phyloP scores from a whole-genome alignment of 2,113 vertebrate genomes.

The Plecturocebus donacophilus region DNA sequence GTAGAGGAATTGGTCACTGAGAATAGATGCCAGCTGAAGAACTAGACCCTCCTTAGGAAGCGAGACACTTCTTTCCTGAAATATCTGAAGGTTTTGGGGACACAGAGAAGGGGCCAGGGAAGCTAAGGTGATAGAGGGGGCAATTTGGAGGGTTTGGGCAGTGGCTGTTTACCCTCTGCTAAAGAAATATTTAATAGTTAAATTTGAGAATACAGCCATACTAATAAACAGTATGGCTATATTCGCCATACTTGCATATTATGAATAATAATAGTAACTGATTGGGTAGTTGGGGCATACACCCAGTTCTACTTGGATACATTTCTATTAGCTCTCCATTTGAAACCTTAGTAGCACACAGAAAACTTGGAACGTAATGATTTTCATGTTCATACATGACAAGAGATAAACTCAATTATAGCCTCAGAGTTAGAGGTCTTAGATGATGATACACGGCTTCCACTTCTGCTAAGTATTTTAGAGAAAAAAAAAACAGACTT shows the following conservation, averaged over 20 bases:
- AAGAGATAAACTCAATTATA: neutral
- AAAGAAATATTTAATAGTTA: neutral
- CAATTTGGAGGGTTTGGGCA: neutral
- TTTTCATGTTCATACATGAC: conserved; percentile 9
- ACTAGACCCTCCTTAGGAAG: neutral
- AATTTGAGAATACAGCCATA: neutral
- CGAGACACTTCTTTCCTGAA: neutral
- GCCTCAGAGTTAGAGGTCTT: neutral
- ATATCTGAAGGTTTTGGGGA: neutral
- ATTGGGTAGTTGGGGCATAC: neutral
- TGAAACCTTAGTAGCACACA: neutral
- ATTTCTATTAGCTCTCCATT: neutral
- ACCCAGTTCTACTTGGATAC: neutral
- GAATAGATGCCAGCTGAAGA: neutral
- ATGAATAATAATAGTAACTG: neutral
- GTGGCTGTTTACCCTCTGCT: neutral
- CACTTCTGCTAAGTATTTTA: neutral
- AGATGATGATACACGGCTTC: neutral
- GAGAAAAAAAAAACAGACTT: neutral
- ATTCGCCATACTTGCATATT: neutral
- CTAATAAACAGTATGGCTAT: neutral
- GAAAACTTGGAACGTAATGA: neutral
- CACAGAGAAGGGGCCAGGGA: neutral
- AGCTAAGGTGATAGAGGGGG: neutral
- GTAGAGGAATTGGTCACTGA: neutral